Percentiles rank a stretch among this genome's conserved stretches.
These are phyloP conservation scores for Dendrolimus kikuchii DNA, from an alignment of 1,140 invertebrate genomes.

Conservation along the genomic window DNA sequence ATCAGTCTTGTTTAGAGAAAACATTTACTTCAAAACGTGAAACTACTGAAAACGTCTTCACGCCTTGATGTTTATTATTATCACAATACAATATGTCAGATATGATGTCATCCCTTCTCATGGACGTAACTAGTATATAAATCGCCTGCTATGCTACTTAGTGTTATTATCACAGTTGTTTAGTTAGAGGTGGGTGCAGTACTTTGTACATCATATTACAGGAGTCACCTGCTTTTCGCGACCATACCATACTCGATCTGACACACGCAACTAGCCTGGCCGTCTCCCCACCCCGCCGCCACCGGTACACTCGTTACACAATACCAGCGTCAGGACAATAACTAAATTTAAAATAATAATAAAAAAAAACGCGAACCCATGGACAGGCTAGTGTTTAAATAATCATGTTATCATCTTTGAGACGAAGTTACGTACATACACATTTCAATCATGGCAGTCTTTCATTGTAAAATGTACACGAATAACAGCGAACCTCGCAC, in stretches of 20 bases:
- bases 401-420: conserved; percentile 42
- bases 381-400: conserved; percentile 38
- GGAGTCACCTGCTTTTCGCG: conserved; percentile 58
- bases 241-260: conserved; percentile 37
- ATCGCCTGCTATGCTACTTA: conserved; percentile 74
- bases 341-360: conserved; percentile 25
- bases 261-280: conserved; percentile 34
- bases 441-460: conserved; percentile 59
- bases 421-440: conserved; percentile 58
- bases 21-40: conserved; percentile 59
- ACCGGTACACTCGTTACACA: conserved; percentile 18
- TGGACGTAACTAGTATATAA: conserved; percentile 73
- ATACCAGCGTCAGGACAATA: conserved; percentile 5
- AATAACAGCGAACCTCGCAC: conserved; percentile 54
- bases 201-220: conserved; percentile 70
- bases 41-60: conserved; percentile 18
- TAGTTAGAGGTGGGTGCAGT: conserved; percentile 72
- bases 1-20: conserved; percentile 74
- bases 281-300: conserved; percentile 22
- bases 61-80: conserved; percentile 61
- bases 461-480: conserved; percentile 63
- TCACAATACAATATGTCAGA: conserved; percentile 74
- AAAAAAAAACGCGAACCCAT: conserved; percentile 28
- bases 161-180: conserved; percentile 74
- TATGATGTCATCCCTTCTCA: conserved; percentile 74